These are phyloP conservation scores for Camponotus pennsylvanicus DNA, from an alignment of 1,140 invertebrate species.

Conservation along the genomic window DNA sequence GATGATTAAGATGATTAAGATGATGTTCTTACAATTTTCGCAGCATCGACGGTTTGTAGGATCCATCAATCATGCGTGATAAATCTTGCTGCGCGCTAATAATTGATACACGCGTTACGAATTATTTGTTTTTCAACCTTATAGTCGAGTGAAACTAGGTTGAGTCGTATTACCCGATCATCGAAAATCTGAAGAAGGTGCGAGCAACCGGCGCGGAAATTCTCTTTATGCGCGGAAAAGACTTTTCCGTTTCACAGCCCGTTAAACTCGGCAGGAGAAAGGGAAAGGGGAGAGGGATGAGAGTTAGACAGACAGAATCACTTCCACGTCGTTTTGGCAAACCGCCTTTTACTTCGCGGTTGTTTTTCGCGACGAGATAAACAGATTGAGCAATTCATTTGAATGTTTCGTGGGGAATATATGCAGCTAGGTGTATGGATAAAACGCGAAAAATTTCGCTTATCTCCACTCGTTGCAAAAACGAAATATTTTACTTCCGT, in stretches of 20 bases:
- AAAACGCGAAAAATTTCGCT: slow-evolving; percentile 37
- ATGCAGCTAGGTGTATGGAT: not conserved
- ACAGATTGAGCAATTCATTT: slow-evolving; percentile 62
- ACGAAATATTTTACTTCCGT: slow-evolving; percentile 31
- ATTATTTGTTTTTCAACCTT: slow-evolving; percentile 24
- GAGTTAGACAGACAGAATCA: slow-evolving; percentile 49
- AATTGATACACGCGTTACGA: slow-evolving; percentile 4
- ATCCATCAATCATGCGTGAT: slow-evolving; percentile 13
- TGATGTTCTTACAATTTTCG: slow-evolving; percentile 26
- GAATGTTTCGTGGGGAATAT: slow-evolving; percentile 24
- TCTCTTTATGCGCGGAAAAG: slow-evolving; percentile 57
- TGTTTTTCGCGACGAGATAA: slow-evolving; percentile 52
- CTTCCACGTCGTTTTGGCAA: slow-evolving; percentile 50
- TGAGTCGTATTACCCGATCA: slow-evolving; percentile 41
- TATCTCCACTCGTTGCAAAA: slow-evolving; percentile 8
- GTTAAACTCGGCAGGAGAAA: slow-evolving; percentile 10
- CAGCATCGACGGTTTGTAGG: not conserved
- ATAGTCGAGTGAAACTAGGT: not conserved
- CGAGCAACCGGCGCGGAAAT: slow-evolving; percentile 57
- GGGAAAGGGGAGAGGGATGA: not conserved
- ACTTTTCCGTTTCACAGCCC: slow-evolving; percentile 61
- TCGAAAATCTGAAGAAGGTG: slow-evolving; percentile 32
- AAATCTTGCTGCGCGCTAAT: slow-evolving; percentile 25
- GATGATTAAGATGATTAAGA: too few species aligned
- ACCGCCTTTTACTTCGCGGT: slow-evolving; percentile 35